Percentiles rank a stretch among this genome's conserved stretches.
Evolutionary conservation across 2,113 vertebrate species (phyloP).

Genomic region (Martes martes): DNA sequence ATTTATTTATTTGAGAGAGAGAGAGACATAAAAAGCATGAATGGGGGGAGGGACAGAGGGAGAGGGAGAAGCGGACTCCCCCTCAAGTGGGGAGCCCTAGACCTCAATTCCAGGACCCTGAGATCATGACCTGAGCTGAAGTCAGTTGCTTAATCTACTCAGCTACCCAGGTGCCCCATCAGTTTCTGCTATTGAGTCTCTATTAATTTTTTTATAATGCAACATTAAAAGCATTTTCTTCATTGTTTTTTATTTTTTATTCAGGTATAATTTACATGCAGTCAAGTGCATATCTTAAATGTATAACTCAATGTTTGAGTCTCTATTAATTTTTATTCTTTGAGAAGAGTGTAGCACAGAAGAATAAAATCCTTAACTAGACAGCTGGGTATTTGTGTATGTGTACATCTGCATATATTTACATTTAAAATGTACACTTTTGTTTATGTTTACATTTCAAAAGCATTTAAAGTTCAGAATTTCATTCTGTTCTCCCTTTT

Average conservation of each 20-base stretch:
- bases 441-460: neutral
- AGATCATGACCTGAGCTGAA: neutral
- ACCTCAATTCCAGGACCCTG: neutral
- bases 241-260: neutral
- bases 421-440: constrained; percentile 17
- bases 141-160: neutral
- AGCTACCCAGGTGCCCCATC: neutral
- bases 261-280: neutral
- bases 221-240: constrained; percentile 5
- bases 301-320: neutral
- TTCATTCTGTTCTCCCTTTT: constrained; percentile 22
- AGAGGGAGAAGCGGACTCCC: neutral
- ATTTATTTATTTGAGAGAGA: neutral
- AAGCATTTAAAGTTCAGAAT: constrained; percentile 1
- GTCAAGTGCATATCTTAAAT: neutral
- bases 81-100: neutral
- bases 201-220: neutral
- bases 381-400: neutral
- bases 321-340: neutral
- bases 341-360: neutral
- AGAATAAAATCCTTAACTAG: neutral
- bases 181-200: neutral
- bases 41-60: neutral
- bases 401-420: constrained; percentile 6
- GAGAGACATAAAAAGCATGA: neutral